Base-by-base conservation (phyloP, 2,888 invertebrate species). In the Cephus spinipes region DNA sequence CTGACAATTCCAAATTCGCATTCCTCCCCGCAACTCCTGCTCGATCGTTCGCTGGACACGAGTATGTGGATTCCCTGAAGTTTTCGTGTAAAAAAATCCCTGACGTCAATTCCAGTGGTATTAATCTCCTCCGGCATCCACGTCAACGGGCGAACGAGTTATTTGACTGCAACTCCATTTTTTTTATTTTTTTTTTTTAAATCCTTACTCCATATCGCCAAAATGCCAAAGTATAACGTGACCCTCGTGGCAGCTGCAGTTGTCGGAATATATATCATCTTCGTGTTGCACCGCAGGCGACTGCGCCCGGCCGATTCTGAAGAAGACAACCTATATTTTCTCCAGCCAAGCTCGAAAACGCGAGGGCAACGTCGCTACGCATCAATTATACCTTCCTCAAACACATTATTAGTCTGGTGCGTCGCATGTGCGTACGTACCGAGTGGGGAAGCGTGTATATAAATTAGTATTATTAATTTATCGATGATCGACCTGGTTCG, bases 251-350 rank as follows among this genome's bases (percentile, higher is more conserved):
- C 90, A 90, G 90, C 90, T 89, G 88, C 89, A 88, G 87, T 90
- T 89, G 89, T 89, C 88, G 82, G 88, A 90, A 91, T 90, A 89
- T 55, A 55, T 90, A 91, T 91, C 91, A 91, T 91, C 90, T 89
- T 87, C 88, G 88, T 89, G 88, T 88, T 89, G 88, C 91, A 90
- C 90, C 90, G 90, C 90, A 85, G 89, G 91, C 90, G 90, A 90
- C 88, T 89, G 85, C 83, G 86, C 83, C 82, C 84, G 86, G 81
- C 84, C 85, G 87, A 84, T 84, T 86, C 81, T 3, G 31, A 82
- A 83, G 85, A 89, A 89, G 91, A 90, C 91, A 91, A 91, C 91
- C 91, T 90, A 89, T 91, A 91, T 90, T 91, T 91, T 90, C 91
- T 91, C 89, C 87, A 86, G 88, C 88, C 90, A 23, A 88, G 89